A percentile compares a stretch with the other conserved stretches of the same genome.
Evolutionary conservation across 30 jellyfish, hydroid and myxozoan species (phyloP).

Genomic region (Cassiopea andromeda): DNA sequence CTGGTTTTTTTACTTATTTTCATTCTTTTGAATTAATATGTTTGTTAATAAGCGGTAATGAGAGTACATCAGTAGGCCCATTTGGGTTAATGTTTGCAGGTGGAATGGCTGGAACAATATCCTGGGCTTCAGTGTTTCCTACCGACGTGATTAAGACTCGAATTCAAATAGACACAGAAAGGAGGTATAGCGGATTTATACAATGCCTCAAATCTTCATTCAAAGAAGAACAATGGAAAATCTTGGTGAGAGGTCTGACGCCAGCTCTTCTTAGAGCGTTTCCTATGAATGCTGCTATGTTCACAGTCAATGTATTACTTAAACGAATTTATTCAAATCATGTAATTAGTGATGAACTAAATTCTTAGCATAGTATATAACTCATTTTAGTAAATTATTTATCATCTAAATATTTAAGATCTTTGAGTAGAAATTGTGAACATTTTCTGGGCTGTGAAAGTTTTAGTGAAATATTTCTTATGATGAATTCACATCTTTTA

Average conservation of each 20-base stretch:
- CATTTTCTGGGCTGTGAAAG: too few species aligned
- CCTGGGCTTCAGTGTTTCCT: constrained; percentile 92
- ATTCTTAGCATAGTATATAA: not conserved
- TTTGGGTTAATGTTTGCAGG: constrained; percentile 83
- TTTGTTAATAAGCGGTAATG: constrained; percentile 33
- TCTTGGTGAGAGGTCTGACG: constrained; percentile 81
- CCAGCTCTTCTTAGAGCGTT: constrained; percentile 89
- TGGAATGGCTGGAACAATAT: constrained; percentile 91
- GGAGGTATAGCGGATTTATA: constrained; percentile 65
- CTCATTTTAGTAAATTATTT: too few species aligned
- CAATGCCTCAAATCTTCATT: constrained; percentile 79
- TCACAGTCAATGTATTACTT: constrained; percentile 70
- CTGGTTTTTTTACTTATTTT: constrained; percentile 84
- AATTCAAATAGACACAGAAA: constrained; percentile 75
- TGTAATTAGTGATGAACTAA: constrained; percentile 23
- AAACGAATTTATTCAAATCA: constrained; percentile 61
- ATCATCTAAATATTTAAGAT: too few species aligned
- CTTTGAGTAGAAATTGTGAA: too few species aligned
- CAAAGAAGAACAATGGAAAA: constrained; percentile 68
- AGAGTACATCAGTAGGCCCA: constrained; percentile 52
- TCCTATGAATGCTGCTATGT: constrained; percentile 96
- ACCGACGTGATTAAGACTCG: constrained; percentile 93
- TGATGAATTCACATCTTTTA: too few species aligned
- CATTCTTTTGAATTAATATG: constrained; percentile 63
- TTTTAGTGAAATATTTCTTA: too few species aligned